Evolutionary conservation across 2,797 vertebrate species (phyloP).

Genomic region (Nothura maculosa): DNA sequence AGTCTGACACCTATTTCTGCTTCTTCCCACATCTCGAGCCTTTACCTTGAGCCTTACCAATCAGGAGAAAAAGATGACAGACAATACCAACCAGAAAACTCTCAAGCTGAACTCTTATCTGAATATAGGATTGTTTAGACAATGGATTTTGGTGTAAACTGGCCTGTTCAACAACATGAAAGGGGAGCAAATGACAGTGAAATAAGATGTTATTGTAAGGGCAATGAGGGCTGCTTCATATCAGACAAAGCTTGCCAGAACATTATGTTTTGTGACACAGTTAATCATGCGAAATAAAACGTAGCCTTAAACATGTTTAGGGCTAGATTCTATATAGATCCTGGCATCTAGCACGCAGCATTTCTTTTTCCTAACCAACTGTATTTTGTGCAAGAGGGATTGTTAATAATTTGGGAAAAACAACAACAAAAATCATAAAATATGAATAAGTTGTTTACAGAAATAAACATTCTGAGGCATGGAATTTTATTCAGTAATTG

Average conservation of each 20-base stretch:
- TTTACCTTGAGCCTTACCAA: neutral
- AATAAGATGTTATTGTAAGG: neutral
- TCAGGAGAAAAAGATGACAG: neutral
- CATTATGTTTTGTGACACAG: neutral
- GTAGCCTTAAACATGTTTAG: neutral
- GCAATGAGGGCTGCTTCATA: neutral
- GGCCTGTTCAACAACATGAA: neutral
- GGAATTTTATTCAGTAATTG: slow-evolving; percentile 47
- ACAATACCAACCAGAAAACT: neutral
- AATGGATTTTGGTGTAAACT: neutral
- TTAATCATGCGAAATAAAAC: slow-evolving; percentile 19
- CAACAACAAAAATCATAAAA: slow-evolving; percentile 3
- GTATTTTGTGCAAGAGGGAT: neutral
- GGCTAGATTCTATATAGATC: neutral
- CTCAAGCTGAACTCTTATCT: neutral
- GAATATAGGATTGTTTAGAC: neutral
- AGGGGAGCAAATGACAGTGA: neutral
- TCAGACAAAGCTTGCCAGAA: neutral
- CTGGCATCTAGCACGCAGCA: neutral
- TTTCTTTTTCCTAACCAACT: neutral
- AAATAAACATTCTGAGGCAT: slow-evolving; percentile 2
- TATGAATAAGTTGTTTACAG: slow-evolving; percentile 42
- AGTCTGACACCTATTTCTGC: neutral
- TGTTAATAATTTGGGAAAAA: neutral
- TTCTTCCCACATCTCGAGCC: neutral